Evolutionary conservation across 1,140 invertebrate genomes (phyloP), one percentile per base, ranked within the genome.

Genomic region (Steinernema feltiae): DNA sequence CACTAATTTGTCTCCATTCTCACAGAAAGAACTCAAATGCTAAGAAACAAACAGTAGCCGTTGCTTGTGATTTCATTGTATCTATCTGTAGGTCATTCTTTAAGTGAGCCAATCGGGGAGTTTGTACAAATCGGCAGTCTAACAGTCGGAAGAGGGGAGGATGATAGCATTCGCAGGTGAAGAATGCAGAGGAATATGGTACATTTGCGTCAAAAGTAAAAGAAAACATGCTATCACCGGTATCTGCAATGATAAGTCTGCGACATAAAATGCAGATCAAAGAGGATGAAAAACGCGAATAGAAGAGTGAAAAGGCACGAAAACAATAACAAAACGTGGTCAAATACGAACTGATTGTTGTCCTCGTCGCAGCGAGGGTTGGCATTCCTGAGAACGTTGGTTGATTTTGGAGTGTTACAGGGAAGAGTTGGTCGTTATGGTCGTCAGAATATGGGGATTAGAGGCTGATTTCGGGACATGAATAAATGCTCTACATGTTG

Each of bases 181-280:
- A n/a, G n/a, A n/a, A n/a, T n/a, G n/a, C n/a, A n/a, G n/a, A n/a
- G n/a, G n/a, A n/a, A n/a, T 46, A 46, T 46, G 41, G n/a, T 46
- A 46, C 41, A n/a, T n/a, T n/a, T n/a, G n/a, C n/a, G n/a, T n/a
- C 53, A 21, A 63, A 63, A 27, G 24, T 18, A 41, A 41, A 63
- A 27, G 3, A 63, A 63, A n/a, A 63, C 24, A 21, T 15, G 15
- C 24, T 3, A 63, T 17, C 53, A 63, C 53, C 53, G 53, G 53
- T 63, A 27, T 63, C 53, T 63, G 24, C 53, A 63, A 63, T 63
- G 53, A 63, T 63, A 63, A 63, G 53, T 63, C 12, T 63, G 53
- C 7, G 12, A 3, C 53, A 17, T 3, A 27, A 63, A 21, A 12
- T 63, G 24, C 53, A 27, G 53, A 17, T 27, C 12, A 63, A 27